Percentiles rank a stretch among this genome's conserved stretches.
phyloP scores from a whole-genome alignment of 2,797 vertebrate genomes.

The Buphagus erythrorhynchus region DNA sequence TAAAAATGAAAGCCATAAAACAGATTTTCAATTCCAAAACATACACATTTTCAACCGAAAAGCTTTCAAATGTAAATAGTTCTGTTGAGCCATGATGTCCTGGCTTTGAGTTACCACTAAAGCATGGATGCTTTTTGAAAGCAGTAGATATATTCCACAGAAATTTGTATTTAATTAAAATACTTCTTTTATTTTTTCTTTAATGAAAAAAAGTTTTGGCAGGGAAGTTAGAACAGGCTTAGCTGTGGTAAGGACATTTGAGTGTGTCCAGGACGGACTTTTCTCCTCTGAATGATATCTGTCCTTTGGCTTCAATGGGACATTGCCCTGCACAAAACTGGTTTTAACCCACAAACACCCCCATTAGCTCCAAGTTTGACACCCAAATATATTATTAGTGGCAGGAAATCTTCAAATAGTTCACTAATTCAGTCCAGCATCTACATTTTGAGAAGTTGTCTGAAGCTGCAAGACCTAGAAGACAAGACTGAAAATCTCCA shows the following conservation, averaged over 20 bases:
- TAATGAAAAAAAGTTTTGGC: neutral
- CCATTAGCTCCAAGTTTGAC: neutral
- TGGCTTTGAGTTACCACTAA: neutral
- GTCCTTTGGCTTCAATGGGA: neutral
- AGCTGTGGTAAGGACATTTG: neutral
- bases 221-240: neutral
- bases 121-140: neutral
- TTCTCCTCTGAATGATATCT: neutral
- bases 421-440: neutral
- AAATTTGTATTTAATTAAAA: conserved; percentile 27
- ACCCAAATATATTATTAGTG: neutral
- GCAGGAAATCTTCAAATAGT: neutral
- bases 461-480: neutral
- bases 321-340: neutral
- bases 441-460: neutral
- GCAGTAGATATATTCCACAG: neutral
- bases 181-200: neutral
- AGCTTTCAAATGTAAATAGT: conserved; percentile 43
- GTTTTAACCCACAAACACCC: neutral
- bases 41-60: conserved; percentile 40
- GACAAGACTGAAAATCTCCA: neutral
- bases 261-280: neutral
- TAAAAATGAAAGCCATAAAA: conserved; percentile 57
- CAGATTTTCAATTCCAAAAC: conserved; percentile 58
- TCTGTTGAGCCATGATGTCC: conserved; percentile 1